Conservation (phyloP, 2,797 vertebrate species). For the Luscinia megarhynchos region DNA sequence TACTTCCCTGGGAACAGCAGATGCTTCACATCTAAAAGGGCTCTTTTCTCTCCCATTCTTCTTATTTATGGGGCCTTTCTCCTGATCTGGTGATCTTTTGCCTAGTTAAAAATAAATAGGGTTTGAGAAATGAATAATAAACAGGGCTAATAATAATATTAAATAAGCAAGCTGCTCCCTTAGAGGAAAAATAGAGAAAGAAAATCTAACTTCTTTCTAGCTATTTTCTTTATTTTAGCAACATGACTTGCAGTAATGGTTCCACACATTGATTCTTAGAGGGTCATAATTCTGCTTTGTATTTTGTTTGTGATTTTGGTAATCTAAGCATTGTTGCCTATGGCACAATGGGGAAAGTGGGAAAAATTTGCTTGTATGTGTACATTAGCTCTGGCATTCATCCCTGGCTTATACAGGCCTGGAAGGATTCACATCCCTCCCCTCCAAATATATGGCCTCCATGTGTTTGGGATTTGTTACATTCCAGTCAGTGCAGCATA, state of each 20-base stretch:
- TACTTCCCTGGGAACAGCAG: not conserved
- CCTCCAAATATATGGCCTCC: not conserved
- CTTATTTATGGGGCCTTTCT: not conserved
- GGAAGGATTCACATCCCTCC: constrained; percentile 5
- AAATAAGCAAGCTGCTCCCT: not conserved
- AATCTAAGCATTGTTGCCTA: not conserved
- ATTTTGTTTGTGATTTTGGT: not conserved
- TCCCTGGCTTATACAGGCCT: not conserved
- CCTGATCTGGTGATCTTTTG: not conserved
- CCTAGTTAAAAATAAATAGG: not conserved
- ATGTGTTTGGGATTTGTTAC: constrained; percentile 13
- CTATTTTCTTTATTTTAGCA: not conserved
- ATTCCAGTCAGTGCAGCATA: not conserved
- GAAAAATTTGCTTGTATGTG: not conserved
- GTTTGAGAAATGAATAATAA: not conserved
- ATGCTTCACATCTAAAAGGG: not conserved
- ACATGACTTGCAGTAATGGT: not conserved
- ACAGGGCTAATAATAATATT: not conserved
- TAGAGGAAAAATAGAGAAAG: too few relatives aligned
- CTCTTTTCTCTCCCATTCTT: not conserved
- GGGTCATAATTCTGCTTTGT: not conserved
- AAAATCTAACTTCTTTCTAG: not conserved
- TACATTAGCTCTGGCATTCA: not conserved
- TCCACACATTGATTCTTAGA: not conserved
- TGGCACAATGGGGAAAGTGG: not conserved